Conservation (phyloP, 2,888 invertebrate genomes). For the Andrena dorsata region DNA sequence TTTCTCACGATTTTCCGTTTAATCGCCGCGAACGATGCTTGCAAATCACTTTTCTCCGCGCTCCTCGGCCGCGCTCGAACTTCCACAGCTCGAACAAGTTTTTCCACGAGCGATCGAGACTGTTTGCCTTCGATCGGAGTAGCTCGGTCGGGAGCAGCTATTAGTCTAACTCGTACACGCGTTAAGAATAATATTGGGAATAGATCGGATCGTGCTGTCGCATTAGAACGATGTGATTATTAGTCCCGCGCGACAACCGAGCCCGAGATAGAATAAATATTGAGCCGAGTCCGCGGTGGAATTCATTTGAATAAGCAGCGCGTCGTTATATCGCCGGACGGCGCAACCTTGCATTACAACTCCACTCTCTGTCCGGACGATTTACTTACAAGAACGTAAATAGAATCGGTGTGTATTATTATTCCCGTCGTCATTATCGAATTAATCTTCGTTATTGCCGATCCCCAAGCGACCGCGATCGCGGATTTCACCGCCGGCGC, state of each 20-base stretch:
- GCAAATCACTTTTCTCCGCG: conserved; percentile 27
- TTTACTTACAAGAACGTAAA: conserved; percentile 33
- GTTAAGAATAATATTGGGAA: conserved; percentile 64
- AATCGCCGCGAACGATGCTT: conserved; percentile 19
- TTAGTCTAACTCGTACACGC: conserved; percentile 34
- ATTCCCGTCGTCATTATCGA: conserved; percentile 41
- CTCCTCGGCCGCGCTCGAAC: conserved; percentile 7
- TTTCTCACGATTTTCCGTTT: too few relatives aligned
- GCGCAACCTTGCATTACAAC: conserved; percentile 38
- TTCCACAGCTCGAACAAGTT: conserved; percentile 30
- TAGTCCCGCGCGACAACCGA: conserved; percentile 57
- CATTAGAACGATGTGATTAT: conserved; percentile 53
- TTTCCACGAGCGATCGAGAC: conserved; percentile 30
- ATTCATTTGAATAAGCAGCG: conserved; percentile 66
- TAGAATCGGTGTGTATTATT: conserved; percentile 20
- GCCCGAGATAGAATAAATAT: conserved; percentile 57
- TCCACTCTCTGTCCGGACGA: conserved; percentile 28
- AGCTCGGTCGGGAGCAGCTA: conserved; percentile 18
- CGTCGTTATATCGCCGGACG: conserved; percentile 52
- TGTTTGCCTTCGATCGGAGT: conserved; percentile 40
- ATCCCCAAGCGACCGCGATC: conserved; percentile 16
- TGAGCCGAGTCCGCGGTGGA: conserved; percentile 27
- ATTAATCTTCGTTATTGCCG: conserved; percentile 53
- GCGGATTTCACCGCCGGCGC: not conserved
- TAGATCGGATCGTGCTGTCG: conserved; percentile 50